Evolutionary conservation across 2,888 invertebrate genomes (phyloP).

Genomic region (Aphodius granarius): DNA sequence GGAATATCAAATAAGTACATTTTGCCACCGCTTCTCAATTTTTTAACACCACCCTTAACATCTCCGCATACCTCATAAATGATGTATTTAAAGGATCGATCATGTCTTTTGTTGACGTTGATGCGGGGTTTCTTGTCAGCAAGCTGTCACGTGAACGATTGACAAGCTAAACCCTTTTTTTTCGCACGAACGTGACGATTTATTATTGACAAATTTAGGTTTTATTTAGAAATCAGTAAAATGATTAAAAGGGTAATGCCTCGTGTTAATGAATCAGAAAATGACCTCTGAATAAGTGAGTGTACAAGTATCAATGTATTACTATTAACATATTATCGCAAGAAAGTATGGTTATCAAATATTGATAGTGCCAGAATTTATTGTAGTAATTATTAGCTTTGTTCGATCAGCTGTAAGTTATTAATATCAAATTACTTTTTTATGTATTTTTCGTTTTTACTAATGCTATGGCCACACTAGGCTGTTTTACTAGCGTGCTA

Average conservation of each 20-base stretch:
- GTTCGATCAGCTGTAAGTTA: too few species aligned
- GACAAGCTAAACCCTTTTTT: not conserved
- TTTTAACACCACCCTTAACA: not conserved
- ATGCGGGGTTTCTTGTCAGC: not conserved
- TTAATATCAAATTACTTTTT: too few species aligned
- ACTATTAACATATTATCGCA: too few species aligned
- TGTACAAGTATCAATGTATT: too few species aligned
- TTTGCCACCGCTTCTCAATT: not conserved
- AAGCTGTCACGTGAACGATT: not conserved
- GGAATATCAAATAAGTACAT: not conserved
- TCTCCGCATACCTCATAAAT: not conserved
- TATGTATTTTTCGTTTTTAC: too few species aligned
- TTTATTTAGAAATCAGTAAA: not conserved
- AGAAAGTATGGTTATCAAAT: too few species aligned
- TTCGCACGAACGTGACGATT: not conserved
- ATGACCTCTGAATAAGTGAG: too few species aligned
- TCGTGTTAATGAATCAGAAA: too few species aligned
- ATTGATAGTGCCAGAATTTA: too few species aligned
- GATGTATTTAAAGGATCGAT: not conserved
- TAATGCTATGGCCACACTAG: too few species aligned
- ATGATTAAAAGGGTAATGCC: not conserved
- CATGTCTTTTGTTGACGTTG: not conserved
- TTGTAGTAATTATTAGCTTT: too few species aligned
- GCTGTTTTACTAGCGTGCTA: too few species aligned
- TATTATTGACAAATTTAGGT: not conserved